Evolutionary conservation across 64 coral and sea anemone genomes (phyloP), one percentile per base, ranked within the genome.

Genomic region (Actinia tenebrosa): DNA sequence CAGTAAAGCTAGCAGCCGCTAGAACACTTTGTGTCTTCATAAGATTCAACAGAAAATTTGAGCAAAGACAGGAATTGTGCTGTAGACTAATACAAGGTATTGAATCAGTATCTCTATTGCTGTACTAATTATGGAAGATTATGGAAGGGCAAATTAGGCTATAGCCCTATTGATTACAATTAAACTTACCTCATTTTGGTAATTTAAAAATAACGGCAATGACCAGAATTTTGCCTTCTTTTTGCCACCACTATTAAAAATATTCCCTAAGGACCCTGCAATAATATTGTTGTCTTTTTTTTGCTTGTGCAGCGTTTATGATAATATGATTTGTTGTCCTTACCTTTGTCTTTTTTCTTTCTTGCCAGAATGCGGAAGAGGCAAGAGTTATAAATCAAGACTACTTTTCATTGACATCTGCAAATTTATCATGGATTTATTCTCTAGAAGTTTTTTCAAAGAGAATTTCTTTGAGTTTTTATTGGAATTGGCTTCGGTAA

Each of bases 401-500:
- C 90, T 95, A 64, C 91, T 99, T 64, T 99, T 99, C 86, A 99
- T 99, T 61, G 93, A 99, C 47, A 95, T 99, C 69, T 99, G 96
- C 93, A 99, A 94, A 83, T 99, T 92, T 95, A 93, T 99, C 86
- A 92, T 99, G 93, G 96, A 99, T 58, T 90, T 98, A 82, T 99
- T 99, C 86, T 99, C 96, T 82, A 87, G 93, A 86, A 94, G 92
- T 53, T 98, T 98, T 85, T 98, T 98, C 82, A 98, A 98, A 85
- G 93, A 98, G 83, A 94, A 98, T 87, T 98, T 98, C 89, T 98
- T 98, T 46, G 93, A 90, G 87, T 98, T 98, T 88, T 89, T 94
- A 85, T 90, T 98, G 88, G 96, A 98, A 88, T 88, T 98, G 84
- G 90, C 93, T 27, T 95, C 90, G 86, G 96, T 99, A 89, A 92